phyloP scores from a whole-genome alignment of 2,888 invertebrate genomes.

The Drosophila merina region DNA sequence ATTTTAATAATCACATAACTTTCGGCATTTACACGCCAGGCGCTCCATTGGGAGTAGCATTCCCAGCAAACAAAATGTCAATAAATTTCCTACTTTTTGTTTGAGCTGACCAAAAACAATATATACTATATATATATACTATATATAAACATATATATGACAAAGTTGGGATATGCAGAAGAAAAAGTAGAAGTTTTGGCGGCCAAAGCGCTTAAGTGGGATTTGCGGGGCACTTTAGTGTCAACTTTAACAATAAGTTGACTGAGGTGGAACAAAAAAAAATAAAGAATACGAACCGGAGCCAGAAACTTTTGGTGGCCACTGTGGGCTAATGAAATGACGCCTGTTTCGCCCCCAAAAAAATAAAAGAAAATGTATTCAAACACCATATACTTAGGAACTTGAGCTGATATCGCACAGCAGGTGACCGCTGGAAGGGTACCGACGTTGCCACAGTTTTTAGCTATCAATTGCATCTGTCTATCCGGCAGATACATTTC shows the following conservation, averaged over 20 bases:
- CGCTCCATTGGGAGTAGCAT: slow-evolving; percentile 58
- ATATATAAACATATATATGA: background rate
- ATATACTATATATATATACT: background rate
- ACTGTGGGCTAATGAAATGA: slow-evolving; percentile 72
- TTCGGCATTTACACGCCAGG: slow-evolving; percentile 78
- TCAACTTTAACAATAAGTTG: slow-evolving; percentile 80
- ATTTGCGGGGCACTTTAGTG: slow-evolving; percentile 78
- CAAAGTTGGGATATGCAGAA: slow-evolving; percentile 20
- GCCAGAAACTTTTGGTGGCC: slow-evolving; percentile 61
- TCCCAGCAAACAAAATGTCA: slow-evolving; percentile 62
- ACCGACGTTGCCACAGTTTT: slow-evolving; percentile 20
- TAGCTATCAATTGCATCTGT: slow-evolving; percentile 39
- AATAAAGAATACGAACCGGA: slow-evolving; percentile 14
- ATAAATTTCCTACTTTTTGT: slow-evolving; percentile 56
- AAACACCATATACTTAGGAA: slow-evolving; percentile 50
- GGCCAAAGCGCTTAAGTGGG: slow-evolving; percentile 71
- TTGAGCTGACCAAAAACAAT: slow-evolving; percentile 13
- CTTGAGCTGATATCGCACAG: slow-evolving; percentile 63
- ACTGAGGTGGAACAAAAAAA: slow-evolving; percentile 32
- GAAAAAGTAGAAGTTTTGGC: slow-evolving; percentile 35
- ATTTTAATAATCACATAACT: slow-evolving; percentile 78
- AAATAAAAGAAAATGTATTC: slow-evolving; percentile 37
- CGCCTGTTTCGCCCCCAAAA: slow-evolving; percentile 18
- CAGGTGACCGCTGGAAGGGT: slow-evolving; percentile 60
- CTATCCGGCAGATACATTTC: slow-evolving; percentile 69